Evolutionary conservation across 1,140 invertebrate genomes (phyloP), one percentile per base, ranked within the genome.

Genomic region (Samia ricini): DNA sequence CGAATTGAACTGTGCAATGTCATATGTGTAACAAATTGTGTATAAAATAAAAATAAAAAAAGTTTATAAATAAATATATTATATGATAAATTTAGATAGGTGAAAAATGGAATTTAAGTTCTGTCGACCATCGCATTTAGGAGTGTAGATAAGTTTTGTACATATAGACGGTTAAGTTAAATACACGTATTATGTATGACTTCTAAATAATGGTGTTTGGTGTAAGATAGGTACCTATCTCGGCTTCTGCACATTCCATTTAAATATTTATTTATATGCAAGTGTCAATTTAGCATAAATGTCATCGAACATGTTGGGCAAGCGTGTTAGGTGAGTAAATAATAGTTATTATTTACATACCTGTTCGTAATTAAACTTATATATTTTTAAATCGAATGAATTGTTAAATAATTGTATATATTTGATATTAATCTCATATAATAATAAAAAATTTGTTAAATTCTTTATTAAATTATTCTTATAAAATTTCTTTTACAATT

Each of bases 151-250:
- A 85, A 83, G 72, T 72, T 76, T 65, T 89, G 85, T 88, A 88
- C 71, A 89, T 89, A 89, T 89, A 89, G 76, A 42, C 20, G n/a
- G 15, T n/a, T 84, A 84, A 84, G 79, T 66, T 80, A 76, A 76
- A 77, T 78, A 74, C n/a, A n/a, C n/a, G n/a, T n/a, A n/a, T n/a
- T n/a, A n/a, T 83, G 77, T 75, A 77, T 68, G 63, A 77, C 69
- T 82, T 79, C 62, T 83, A 79, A 82, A 76, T 86, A 79, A 84
- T 74, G 87, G 85, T 89, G 85, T 89, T 89, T 81, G 87, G 87
- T 89, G 83, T 88, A 82, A 79, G 73, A 80, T 85, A 81, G 82
- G 81, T 88, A 79, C 87, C 85, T 89, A 87, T 89, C 83, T 84
- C 77, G 63, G 80, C 83, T 85, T 88, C 77, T 77, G 73, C 77